A percentile compares a stretch with the other conserved stretches of the same genome.
Evolutionary conservation across 1,140 invertebrate genomes (phyloP).

Genomic region (Batillaria attramentaria): DNA sequence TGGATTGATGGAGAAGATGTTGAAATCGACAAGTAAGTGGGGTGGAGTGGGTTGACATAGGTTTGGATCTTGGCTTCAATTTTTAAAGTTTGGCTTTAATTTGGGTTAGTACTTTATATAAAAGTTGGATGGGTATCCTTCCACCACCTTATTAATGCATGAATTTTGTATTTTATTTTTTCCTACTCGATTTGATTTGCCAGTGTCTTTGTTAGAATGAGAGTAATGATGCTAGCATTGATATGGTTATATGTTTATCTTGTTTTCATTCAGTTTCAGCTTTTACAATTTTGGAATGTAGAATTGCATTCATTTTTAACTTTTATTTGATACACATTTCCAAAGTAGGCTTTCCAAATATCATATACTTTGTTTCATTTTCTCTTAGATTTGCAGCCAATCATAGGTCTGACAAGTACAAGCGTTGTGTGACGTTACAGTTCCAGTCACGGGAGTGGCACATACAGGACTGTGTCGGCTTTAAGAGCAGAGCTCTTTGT

Average conservation of each 20-base stretch:
- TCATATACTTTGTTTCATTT: not conserved
- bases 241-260: not conserved
- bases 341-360: not conserved
- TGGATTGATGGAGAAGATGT: not conserved
- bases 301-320: not conserved
- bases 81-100: not conserved
- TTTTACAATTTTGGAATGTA: not conserved
- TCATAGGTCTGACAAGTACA: not conserved
- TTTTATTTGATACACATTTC: not conserved
- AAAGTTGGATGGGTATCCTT: not conserved
- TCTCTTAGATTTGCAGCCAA: not conserved
- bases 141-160: not conserved
- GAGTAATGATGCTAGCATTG: not conserved
- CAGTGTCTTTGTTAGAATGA: not conserved
- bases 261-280: not conserved
- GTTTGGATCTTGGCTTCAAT: too few relatives aligned
- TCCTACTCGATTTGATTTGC: not conserved
- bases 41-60: too few relatives aligned
- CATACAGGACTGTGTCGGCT: not conserved
- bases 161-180: not conserved
- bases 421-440: not conserved
- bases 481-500: not conserved
- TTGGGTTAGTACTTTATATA: too few relatives aligned
- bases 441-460: not conserved
- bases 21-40: conserved; percentile 2